Evolutionary conservation across 2,113 vertebrate genomes (phyloP).

Genomic region (Syngnathus floridae): DNA sequence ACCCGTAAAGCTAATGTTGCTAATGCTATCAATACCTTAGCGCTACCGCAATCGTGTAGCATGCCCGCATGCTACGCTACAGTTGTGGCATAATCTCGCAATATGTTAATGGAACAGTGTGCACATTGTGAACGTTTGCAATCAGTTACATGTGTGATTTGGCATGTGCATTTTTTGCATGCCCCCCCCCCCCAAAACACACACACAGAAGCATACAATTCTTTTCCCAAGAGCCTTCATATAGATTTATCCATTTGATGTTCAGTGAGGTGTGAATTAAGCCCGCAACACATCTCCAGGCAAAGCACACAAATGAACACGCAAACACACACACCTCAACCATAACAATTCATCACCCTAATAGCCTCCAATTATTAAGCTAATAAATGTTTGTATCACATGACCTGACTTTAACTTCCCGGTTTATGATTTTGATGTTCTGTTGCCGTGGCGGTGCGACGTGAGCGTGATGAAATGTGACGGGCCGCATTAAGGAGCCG

Average conservation of each 20-base stretch:
- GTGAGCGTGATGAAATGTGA: constrained; percentile 56
- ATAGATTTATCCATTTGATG: constrained; percentile 46
- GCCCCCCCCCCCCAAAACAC: constrained; percentile 9
- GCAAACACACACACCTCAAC: neutral
- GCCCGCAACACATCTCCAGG: constrained; percentile 19
- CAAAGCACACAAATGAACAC: constrained; percentile 7
- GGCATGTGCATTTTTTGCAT: constrained; percentile 18
- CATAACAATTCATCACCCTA: neutral
- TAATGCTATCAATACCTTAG: neutral
- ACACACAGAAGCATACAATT: constrained; percentile 9
- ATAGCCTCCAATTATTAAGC: constrained; percentile 3
- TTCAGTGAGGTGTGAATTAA: constrained; percentile 43
- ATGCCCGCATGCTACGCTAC: neutral
- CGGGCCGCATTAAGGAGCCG: constrained; percentile 44
- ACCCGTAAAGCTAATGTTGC: neutral
- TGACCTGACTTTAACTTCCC: constrained; percentile 1
- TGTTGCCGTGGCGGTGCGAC: constrained; percentile 13
- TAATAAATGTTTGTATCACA: neutral
- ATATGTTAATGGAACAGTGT: constrained; percentile 19
- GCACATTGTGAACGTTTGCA: constrained; percentile 4
- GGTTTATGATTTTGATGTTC: neutral
- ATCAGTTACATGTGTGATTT: constrained; percentile 12
- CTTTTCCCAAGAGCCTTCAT: constrained; percentile 25
- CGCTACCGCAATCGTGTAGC: neutral
- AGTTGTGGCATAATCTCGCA: neutral